Percentiles rank a stretch among this genome's conserved stretches.
These are phyloP conservation scores for Periophthalmus modestus DNA, from an alignment of 2,113 vertebrate species.

Conservation along the genomic window DNA sequence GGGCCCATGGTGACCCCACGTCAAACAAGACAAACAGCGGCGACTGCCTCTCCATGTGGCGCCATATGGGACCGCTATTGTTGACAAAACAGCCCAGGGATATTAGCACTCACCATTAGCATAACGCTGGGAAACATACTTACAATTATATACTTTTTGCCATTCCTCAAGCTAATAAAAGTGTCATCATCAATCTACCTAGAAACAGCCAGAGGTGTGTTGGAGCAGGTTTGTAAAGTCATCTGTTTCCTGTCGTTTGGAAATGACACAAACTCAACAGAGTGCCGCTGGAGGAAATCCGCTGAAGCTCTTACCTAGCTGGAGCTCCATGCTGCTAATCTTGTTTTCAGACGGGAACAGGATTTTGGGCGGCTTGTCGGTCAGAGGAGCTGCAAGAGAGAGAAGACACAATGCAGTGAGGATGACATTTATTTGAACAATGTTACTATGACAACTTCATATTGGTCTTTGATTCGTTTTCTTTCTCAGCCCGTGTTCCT, in stretches of 20 bases:
- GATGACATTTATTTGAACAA: background rate
- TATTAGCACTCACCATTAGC: conserved; percentile 49
- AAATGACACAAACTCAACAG: conserved; percentile 38
- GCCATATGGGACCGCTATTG: conserved; percentile 69
- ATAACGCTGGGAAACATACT: conserved; percentile 45
- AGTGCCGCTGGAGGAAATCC: conserved; percentile 53
- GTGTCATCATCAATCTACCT: conserved; percentile 52
- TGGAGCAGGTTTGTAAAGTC: conserved; percentile 55
- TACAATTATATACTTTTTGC: conserved; percentile 25
- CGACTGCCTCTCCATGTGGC: conserved; percentile 59
- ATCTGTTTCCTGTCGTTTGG: conserved; percentile 57
- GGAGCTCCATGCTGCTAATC: conserved; percentile 88
- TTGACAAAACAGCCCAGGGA: conserved; percentile 71
- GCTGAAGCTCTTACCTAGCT: conserved; percentile 85
- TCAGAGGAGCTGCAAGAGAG: conserved; percentile 87
- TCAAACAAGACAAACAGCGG: conserved; percentile 71
- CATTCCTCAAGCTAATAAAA: conserved; percentile 42
- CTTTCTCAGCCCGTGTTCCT: background rate
- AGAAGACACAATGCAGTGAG: conserved; percentile 26
- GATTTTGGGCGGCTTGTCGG: conserved; percentile 94
- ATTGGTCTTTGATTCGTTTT: background rate
- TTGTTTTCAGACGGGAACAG: conserved; percentile 91
- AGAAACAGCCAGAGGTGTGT: conserved; percentile 44
- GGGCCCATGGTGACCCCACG: conserved; percentile 54
- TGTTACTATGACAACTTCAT: background rate